Evolutionary conservation across 2,797 vertebrate genomes (phyloP).

Genomic region (Enteromius argenteus): DNA sequence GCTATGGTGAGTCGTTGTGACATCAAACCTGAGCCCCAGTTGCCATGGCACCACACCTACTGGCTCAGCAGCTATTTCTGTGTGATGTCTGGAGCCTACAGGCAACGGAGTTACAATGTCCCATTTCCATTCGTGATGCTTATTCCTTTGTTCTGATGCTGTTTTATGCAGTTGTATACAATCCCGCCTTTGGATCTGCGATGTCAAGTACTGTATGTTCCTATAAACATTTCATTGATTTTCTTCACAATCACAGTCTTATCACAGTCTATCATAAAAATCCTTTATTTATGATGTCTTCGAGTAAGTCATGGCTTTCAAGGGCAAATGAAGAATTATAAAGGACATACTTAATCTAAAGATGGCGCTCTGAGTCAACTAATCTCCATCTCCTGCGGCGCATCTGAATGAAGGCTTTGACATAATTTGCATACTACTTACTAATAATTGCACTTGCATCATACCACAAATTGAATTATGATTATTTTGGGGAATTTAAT

Average conservation of each 20-base stretch:
- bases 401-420: conserved; percentile 9
- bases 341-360: conserved; percentile 45
- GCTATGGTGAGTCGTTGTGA: conserved; percentile 78
- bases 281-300: conserved; percentile 6
- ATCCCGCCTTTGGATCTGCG: not conserved
- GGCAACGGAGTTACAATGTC: conserved; percentile 57
- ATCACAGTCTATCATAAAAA: not conserved
- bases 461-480: conserved; percentile 19
- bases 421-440: conserved; percentile 22
- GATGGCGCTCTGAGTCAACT: conserved; percentile 52
- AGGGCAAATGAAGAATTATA: conserved; percentile 53
- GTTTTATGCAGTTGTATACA: not conserved
- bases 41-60: conserved; percentile 78
- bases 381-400: conserved; percentile 5
- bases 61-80: conserved; percentile 66
- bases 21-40: conserved; percentile 79
- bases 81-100: conserved; percentile 58
- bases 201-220: not conserved
- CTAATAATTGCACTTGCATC: conserved; percentile 10
- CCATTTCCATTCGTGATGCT: conserved; percentile 20
- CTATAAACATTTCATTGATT: not conserved
- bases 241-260: not conserved
- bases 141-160: conserved; percentile 36
- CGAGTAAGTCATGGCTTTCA: conserved; percentile 32
- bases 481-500: not conserved